Evolutionary conservation across 2,113 vertebrate genomes (phyloP), one percentile per base, ranked within the genome.

Genomic region (Boulengeromyrus knoepffleri): DNA sequence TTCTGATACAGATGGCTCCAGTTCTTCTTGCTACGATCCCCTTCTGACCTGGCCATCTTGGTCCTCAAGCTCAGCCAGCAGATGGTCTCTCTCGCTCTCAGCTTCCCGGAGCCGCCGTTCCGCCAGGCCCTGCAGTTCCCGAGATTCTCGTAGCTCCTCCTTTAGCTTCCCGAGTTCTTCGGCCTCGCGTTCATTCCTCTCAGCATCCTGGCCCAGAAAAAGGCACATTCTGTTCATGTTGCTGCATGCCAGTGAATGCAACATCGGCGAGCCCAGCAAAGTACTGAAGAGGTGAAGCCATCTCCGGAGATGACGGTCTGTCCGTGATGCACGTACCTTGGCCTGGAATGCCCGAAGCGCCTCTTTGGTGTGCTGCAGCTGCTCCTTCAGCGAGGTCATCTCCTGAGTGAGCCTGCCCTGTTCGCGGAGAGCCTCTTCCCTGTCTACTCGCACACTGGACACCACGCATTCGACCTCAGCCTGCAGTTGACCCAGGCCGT

Each of bases 71-170:
- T 97, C 96, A 27, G 92, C 92, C 27, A 96, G 94, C 88, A 98
- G 95, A 21, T 90, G 91, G 83, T 97, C 96, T 84, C 96, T 96
- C 85, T 97, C 96, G 19, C 96, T 96, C 90, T 97, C 96, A 52
- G 95, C 95, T 87, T 97, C 96, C 91, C 97, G 96, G 9, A 97
- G 96, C 87, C 97, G 96, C 77, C 96, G 96, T 84, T 96, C 94
- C 62, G 95, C 95, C 90, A 97, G 90, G 77, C 95, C 94, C 90
- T 97, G 97, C 89, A 97, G 94, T 6, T 66, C 19, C 88, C 96
- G 94, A 92, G 95, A 95, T 89, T 93, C 95, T 91, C 96, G 95
- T 46, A 98, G 92, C 94, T 97, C 96, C 87, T 93, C 95, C 92
- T 92, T 94, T 24, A 97, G 92, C 87, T 42, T 90, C 1, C 93